A percentile compares a stretch with the other conserved stretches of the same genome.
Conservation (phyloP, 2,113 vertebrate genomes). For the Atlantisia rogersi region DNA sequence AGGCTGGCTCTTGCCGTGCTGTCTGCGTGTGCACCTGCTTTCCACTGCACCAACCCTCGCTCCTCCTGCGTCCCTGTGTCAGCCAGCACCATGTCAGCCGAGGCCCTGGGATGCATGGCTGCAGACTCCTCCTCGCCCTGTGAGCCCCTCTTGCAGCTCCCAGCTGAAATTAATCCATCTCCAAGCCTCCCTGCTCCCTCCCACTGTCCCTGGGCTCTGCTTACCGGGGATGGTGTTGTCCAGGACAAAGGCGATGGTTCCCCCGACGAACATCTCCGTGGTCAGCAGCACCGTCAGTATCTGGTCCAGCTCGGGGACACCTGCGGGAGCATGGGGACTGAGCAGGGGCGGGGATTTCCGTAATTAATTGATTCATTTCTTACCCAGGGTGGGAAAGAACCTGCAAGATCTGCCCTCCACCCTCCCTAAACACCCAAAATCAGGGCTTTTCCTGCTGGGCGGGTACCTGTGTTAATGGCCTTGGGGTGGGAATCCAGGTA, state of each 20-base stretch:
- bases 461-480: conserved; percentile 88
- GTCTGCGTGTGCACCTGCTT: conserved; percentile 76
- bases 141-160: background rate
- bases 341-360: background rate
- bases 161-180: fast-evolving
- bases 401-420: background rate
- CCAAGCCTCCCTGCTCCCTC: too few relatives aligned
- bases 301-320: conserved; percentile 89
- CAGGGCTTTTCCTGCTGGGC: fast-evolving
- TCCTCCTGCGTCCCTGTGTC: conserved; percentile 84
- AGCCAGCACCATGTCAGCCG: fast-evolving
- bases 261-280: conserved; percentile 97
- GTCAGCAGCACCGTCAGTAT: conserved; percentile 94
- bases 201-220: fast-evolving
- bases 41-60: conserved; percentile 88
- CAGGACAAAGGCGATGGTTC: conserved; percentile 89
- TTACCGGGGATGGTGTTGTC: conserved; percentile 97
- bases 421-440: fast-evolving
- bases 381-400: fast-evolving
- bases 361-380: background rate
- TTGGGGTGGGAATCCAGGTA: conserved; percentile 87
- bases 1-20: conserved; percentile 62
- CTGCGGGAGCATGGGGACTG: conserved; percentile 53
- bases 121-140: fast-evolving
- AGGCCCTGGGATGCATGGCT: fast-evolving